Evolutionary conservation across 1,140 invertebrate species (phyloP).

Genomic region (Bicyclus anynana): DNA sequence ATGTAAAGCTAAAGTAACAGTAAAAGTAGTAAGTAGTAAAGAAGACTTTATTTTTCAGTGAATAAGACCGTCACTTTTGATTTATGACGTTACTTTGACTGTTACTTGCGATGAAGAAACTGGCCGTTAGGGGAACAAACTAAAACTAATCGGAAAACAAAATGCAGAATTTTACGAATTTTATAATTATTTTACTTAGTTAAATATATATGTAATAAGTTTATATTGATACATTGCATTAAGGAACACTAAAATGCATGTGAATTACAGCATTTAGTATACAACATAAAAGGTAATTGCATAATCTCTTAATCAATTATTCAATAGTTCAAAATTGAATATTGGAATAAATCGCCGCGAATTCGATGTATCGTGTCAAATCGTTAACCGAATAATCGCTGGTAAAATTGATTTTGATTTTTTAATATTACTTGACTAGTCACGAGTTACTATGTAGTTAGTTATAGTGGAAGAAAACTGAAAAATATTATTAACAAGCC

Average conservation of each 20-base stretch:
- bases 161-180: too few relatives aligned
- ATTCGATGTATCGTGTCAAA: conserved; percentile 34
- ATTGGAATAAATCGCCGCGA: conserved; percentile 25
- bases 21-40: too few relatives aligned
- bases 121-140: too few relatives aligned
- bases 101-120: too few relatives aligned
- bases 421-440: neutral
- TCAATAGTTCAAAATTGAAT: conserved; percentile 13
- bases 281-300: conserved; percentile 11
- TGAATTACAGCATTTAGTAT: neutral
- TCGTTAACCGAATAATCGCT: conserved; percentile 40
- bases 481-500: too few relatives aligned
- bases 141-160: too few relatives aligned
- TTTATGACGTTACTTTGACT: too few relatives aligned
- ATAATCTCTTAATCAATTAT: conserved; percentile 20
- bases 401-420: conserved; percentile 36
- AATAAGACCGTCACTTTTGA: too few relatives aligned
- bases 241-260: neutral
- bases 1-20: too few relatives aligned
- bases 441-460: neutral
- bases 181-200: too few relatives aligned
- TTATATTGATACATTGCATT: neutral
- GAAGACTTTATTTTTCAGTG: too few relatives aligned
- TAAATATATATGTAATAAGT: neutral
- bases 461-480: neutral